Percentiles rank a stretch among this genome's conserved stretches.
Evolutionary conservation across 1,140 invertebrate species (phyloP).

Genomic region (Achroia grisella): DNA sequence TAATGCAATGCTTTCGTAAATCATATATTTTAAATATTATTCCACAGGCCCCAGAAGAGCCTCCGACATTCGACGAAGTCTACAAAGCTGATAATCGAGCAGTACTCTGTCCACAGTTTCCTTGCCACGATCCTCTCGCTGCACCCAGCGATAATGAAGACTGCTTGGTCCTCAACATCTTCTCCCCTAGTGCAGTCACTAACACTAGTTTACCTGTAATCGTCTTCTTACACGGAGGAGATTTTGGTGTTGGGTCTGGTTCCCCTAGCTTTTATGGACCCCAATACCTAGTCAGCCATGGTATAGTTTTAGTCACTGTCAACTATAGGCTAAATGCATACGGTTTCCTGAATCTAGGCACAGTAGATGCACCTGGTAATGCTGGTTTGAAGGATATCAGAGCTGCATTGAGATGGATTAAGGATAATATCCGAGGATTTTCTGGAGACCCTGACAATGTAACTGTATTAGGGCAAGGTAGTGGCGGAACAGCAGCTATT

Average conservation of each 20-base stretch:
- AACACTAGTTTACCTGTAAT: constrained; percentile 73
- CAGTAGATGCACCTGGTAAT: constrained; percentile 59
- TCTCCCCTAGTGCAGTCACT: constrained; percentile 53
- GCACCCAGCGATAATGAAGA: constrained; percentile 66
- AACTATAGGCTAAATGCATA: constrained; percentile 76
- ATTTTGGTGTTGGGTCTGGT: constrained; percentile 72
- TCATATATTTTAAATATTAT: neutral
- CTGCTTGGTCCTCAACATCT: constrained; percentile 78
- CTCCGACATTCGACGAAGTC: constrained; percentile 36
- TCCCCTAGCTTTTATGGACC: constrained; percentile 69
- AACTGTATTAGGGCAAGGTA: constrained; percentile 77
- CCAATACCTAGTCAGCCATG: constrained; percentile 71
- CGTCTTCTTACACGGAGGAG: constrained; percentile 79
- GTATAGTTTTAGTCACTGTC: constrained; percentile 72
- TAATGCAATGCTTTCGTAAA: too few relatives aligned
- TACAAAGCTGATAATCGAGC: constrained; percentile 47
- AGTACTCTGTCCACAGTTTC: constrained; percentile 53
- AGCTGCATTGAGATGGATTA: constrained; percentile 78
- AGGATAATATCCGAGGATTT: constrained; percentile 77
- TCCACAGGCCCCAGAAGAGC: constrained; percentile 47
- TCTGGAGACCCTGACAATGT: constrained; percentile 79
- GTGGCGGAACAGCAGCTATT: constrained; percentile 74
- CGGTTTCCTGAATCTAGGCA: constrained; percentile 79
- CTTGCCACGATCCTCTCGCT: constrained; percentile 41
- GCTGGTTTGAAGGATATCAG: constrained; percentile 75